phyloP scores from a whole-genome alignment of 2,888 invertebrate species.

The Laothoe populi region DNA sequence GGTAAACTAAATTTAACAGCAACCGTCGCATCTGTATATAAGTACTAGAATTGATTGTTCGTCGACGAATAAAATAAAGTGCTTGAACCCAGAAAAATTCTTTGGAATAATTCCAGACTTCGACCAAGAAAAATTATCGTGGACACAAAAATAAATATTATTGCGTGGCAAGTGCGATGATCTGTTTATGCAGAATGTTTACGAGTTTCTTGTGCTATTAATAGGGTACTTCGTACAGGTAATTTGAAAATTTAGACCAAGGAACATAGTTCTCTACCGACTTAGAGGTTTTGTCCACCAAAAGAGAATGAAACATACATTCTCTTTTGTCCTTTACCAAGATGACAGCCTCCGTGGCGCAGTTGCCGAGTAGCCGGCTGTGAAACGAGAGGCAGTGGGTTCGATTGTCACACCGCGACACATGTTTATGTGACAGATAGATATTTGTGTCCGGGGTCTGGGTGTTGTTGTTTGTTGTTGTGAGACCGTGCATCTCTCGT shows the following conservation, averaged over 20 bases:
- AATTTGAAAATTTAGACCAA: slow-evolving; percentile 9
- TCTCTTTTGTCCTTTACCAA: no score
- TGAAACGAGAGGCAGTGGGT: no score
- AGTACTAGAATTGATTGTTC: slow-evolving; percentile 16
- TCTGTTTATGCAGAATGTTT: slow-evolving; percentile 31
- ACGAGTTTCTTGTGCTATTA: slow-evolving; percentile 30
- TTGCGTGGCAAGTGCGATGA: slow-evolving; percentile 39
- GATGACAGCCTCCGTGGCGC: no score
- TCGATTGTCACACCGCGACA: no score
- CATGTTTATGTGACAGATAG: no score
- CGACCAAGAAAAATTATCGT: slow-evolving; percentile 45
- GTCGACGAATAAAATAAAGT: slow-evolving; percentile 36
- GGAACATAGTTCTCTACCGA: no score
- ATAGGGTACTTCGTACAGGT: slow-evolving; percentile 10
- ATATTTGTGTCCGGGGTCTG: no score
- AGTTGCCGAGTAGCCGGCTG: no score
- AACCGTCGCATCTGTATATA: slow-evolving; percentile 36
- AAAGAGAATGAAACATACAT: no score
- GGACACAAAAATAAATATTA: slow-evolving; percentile 49
- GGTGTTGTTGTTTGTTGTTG: no score
- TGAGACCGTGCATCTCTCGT: no score
- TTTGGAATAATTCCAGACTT: slow-evolving; percentile 74
- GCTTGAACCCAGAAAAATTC: slow-evolving; percentile 60
- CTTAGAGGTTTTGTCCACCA: background rate
- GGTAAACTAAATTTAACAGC: slow-evolving; percentile 25